A percentile compares a stretch with the other conserved stretches of the same genome.
Evolutionary conservation across 53 echinoderm and acorn worm species (phyloP).

Genomic region (Holothuria scabra): DNA sequence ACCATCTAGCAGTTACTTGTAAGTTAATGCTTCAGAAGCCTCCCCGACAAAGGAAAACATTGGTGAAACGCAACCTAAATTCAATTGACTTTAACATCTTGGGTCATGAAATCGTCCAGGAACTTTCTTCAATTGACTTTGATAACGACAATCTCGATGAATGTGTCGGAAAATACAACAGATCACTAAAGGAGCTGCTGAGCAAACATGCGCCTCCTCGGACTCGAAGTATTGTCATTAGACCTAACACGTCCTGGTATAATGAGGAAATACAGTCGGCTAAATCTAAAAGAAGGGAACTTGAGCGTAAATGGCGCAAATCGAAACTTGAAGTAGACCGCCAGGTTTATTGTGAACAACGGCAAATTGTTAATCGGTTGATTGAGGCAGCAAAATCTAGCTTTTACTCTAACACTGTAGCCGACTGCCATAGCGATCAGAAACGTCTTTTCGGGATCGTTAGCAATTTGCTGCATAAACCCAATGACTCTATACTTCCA

Average conservation of each 20-base stretch:
- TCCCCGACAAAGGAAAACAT: not conserved
- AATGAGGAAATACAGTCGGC: too few relatives aligned
- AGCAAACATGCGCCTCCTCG: not conserved
- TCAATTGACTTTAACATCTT: too few relatives aligned
- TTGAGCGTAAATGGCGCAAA: not conserved
- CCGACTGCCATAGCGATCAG: too few relatives aligned
- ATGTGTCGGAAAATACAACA: not conserved
- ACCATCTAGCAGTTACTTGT: too few relatives aligned
- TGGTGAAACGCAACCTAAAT: not conserved
- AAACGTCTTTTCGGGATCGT: not conserved
- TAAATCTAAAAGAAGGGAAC: not conserved
- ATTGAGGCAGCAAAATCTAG: too few relatives aligned
- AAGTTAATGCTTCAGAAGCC: not conserved
- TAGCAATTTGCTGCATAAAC: not conserved
- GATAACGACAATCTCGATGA: not conserved
- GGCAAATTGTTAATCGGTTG: not conserved
- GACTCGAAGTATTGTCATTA: not conserved
- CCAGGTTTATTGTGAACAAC: not conserved
- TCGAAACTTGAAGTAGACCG: constrained; percentile 4
- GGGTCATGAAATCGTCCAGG: too few relatives aligned
- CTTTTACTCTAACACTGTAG: too few relatives aligned
- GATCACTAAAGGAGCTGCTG: not conserved
- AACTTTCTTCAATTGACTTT: too few relatives aligned
- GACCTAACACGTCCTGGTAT: not conserved
- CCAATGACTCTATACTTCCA: too few relatives aligned